These are phyloP conservation scores for Zaprionus ornatus DNA, from an alignment of 1,140 invertebrate genomes.

Conservation along the genomic window DNA sequence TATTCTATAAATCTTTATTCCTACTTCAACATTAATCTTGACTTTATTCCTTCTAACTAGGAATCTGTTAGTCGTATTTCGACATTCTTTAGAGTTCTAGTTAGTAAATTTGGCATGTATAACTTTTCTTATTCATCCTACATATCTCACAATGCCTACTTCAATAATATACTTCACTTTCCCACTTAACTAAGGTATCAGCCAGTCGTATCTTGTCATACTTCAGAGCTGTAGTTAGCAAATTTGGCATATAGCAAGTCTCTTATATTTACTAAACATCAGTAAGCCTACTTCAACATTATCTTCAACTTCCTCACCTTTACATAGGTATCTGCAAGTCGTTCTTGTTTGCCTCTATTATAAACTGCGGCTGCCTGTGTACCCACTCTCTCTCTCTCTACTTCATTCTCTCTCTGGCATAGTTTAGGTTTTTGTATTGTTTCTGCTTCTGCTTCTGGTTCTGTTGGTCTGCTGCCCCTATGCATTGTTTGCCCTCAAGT, in stretches of 20 bases:
- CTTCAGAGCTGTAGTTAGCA: neutral
- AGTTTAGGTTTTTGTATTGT: conserved; percentile 45
- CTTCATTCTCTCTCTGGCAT: neutral
- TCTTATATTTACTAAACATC: neutral
- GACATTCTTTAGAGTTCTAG: neutral
- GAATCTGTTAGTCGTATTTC: neutral
- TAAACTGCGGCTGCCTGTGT: conserved; percentile 19
- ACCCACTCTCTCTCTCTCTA: neutral
- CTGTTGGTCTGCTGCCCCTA: conserved; percentile 25
- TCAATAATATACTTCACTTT: neutral
- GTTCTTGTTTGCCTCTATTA: neutral
- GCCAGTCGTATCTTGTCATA: neutral
- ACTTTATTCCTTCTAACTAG: too few relatives aligned
- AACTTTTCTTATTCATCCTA: neutral
- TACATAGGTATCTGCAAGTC: neutral
- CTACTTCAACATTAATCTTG: too few relatives aligned
- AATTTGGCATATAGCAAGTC: neutral
- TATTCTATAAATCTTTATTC: too few relatives aligned
- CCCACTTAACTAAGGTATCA: neutral
- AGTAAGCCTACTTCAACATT: fast-evolving
- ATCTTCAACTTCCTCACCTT: neutral
- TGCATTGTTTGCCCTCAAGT: conserved; percentile 64
- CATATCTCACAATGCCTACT: neutral
- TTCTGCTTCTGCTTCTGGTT: conserved; percentile 20
- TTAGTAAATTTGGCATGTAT: too few relatives aligned